phyloP scores from a whole-genome alignment of 2,888 invertebrate species.

The Drosophila bunnanda region DNA sequence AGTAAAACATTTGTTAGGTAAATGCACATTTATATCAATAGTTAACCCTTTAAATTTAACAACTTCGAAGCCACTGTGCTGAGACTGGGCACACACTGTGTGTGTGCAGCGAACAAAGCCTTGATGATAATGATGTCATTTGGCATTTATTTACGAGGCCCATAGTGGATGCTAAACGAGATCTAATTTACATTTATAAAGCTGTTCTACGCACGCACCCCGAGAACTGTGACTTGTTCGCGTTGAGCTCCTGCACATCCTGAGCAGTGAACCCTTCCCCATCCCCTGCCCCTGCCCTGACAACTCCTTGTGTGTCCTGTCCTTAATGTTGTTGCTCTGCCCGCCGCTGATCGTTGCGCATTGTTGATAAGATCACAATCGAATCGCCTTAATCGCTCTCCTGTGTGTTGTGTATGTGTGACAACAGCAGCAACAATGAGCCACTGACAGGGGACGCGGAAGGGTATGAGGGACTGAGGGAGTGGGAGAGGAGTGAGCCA shows the following conservation, averaged over 20 bases:
- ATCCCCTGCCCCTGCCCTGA: background rate
- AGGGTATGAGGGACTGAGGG: slow-evolving; percentile 3
- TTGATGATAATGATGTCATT: slow-evolving; percentile 82
- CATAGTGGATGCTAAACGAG: slow-evolving; percentile 82
- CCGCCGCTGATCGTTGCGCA: slow-evolving; percentile 68
- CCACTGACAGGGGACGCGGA: slow-evolving; percentile 25
- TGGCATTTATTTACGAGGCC: slow-evolving; percentile 84
- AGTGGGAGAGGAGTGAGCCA: slow-evolving; percentile 1
- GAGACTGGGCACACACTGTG: slow-evolving; percentile 17
- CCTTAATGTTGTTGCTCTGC: slow-evolving; percentile 46
- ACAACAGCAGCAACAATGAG: slow-evolving; percentile 52
- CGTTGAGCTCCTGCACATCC: slow-evolving; percentile 20
- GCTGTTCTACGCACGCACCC: slow-evolving; percentile 81
- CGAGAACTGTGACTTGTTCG: slow-evolving; percentile 49
- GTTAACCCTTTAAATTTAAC: too few species aligned
- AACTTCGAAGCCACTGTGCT: slow-evolving; percentile 43
- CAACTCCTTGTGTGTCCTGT: slow-evolving; percentile 73
- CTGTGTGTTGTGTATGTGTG: slow-evolving; percentile 46
- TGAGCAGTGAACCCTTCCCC: background rate
- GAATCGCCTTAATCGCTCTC: slow-evolving; percentile 58
- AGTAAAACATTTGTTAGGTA: background rate
- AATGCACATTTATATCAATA: background rate
- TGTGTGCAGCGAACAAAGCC: slow-evolving; percentile 60
- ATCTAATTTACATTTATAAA: slow-evolving; percentile 84
- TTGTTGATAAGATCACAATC: slow-evolving; percentile 77